Percentiles rank a stretch among this genome's conserved stretches.
phyloP scores from a whole-genome alignment of 1,140 invertebrate genomes.

The Ceratosolen solmsi region DNA sequence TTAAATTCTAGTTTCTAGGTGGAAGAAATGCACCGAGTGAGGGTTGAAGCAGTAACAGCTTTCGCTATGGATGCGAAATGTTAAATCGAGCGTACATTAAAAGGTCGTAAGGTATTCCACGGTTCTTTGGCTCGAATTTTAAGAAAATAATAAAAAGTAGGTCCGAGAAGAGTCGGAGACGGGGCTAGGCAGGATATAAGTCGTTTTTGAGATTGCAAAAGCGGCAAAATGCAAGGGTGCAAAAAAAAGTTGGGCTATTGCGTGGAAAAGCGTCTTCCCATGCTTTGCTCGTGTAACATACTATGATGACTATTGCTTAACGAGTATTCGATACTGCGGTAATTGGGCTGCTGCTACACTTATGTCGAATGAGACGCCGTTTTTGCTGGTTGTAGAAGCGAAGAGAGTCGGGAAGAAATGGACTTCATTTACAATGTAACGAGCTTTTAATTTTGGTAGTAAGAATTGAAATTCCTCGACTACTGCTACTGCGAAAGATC shows the following conservation, averaged over 20 bases:
- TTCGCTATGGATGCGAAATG: conserved; percentile 36
- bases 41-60: not conserved
- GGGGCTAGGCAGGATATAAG: not conserved
- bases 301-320: conserved; percentile 60
- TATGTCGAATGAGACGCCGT: conserved; percentile 14
- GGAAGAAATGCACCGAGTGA: not conserved
- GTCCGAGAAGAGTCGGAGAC: not conserved
- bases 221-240: not conserved
- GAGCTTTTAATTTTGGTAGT: conserved; percentile 52
- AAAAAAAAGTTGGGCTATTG: conserved; percentile 28
- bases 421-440: conserved; percentile 48
- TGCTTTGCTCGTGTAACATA: conserved; percentile 36
- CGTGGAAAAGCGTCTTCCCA: conserved; percentile 11
- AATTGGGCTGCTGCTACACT: conserved; percentile 54
- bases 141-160: conserved; percentile 40
- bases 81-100: conserved; percentile 63
- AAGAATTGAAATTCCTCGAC: conserved; percentile 36
- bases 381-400: conserved; percentile 32
- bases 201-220: conserved; percentile 21
- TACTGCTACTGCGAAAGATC: not conserved
- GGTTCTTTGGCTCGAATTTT: conserved; percentile 4
- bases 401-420: conserved; percentile 12
- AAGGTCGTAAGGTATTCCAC: conserved; percentile 59
- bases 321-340: conserved; percentile 61
- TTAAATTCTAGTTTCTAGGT: not conserved